Base-by-base conservation (phyloP, 1,140 invertebrate species). In the Aplysia californica region DNA sequence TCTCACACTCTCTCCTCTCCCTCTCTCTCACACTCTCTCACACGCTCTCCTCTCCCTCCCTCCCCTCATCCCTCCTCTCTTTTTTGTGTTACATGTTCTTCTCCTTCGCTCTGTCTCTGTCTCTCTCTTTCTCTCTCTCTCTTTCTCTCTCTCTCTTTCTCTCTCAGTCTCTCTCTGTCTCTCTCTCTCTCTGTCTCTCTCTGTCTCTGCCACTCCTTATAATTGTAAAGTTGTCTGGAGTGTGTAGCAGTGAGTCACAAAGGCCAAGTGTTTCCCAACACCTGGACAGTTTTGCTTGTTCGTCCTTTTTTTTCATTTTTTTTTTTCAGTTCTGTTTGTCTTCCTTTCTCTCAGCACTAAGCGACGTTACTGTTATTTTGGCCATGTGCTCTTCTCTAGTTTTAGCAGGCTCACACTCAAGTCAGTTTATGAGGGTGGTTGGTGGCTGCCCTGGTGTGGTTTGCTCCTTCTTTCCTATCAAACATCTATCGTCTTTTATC, bases 101-200 rank as follows among this genome's bases (percentile, higher is more conserved):
- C 31, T 65, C 26, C 36, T 31, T 20, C 50, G 35, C 70, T 59
- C 2, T 2, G 5, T 59, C 18, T 59, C 50, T 56, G 26, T 58
- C 55, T 55, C 33, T 35, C 50, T 72, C 70, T 35, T n/a, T 56
- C 31, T 31, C 18, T 44, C 26, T 56, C 50, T 59, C 50, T 55
- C 36, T 38, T 59, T 58, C 31, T 58, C 35, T 31, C 41, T 35
- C 70, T 72, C 31, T 55, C 31, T 39, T 36, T 36, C 35, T 64
- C 58, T 26, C 18, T 38, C 44, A 38, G 21, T 55, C 41, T 70
- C 68, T 70, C 41, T 55, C 41, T 70, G 26, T 26, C 41, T 55
- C 41, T 44, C 39, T 70, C 41, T 3, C 41, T 55, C 70, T 59
- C 1, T 3, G 5, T 33, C 18, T 59, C 50, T 58, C 26, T 58